phyloP scores from a whole-genome alignment of 2,113 vertebrate genomes.

The Oplegnathus fasciatus region DNA sequence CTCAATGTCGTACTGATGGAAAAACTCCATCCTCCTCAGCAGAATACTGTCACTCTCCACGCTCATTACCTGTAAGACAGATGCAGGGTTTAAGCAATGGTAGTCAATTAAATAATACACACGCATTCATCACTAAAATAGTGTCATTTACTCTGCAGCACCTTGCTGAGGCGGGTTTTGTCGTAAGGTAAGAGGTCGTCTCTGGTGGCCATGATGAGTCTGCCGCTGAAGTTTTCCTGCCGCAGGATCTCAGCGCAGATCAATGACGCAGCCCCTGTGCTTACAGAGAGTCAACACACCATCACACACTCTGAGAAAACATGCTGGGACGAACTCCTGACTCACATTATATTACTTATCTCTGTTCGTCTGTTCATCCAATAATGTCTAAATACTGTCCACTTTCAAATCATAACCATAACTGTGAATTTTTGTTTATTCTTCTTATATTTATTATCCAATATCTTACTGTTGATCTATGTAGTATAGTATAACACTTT shows the following conservation, averaged over 20 bases:
- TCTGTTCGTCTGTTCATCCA: not conserved
- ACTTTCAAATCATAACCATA: not conserved
- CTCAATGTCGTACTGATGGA: conserved; percentile 81
- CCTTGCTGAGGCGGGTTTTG: conserved; percentile 90
- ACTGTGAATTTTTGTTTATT: not conserved
- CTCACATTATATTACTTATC: not conserved
- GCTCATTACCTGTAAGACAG: conserved; percentile 82
- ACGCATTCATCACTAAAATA: not conserved
- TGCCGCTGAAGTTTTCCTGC: conserved; percentile 87
- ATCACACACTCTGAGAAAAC: conserved; percentile 1
- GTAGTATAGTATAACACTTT: too few species aligned
- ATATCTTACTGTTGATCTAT: not conserved
- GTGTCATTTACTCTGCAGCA: conserved; percentile 34
- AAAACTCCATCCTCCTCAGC: conserved; percentile 87
- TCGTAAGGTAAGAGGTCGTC: conserved; percentile 88
- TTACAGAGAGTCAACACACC: conserved; percentile 28
- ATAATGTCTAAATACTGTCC: not conserved
- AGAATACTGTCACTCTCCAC: conserved; percentile 81
- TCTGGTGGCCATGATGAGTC: conserved; percentile 87
- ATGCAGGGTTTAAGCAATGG: not conserved
- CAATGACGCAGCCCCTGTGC: conserved; percentile 86
- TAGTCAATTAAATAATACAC: not conserved
- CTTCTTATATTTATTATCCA: not conserved
- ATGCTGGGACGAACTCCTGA: not conserved
- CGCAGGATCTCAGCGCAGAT: conserved; percentile 89